These are phyloP conservation scores for Protonibea diacanthus DNA, from an alignment of 2,797 vertebrate species.

Conservation along the genomic window DNA sequence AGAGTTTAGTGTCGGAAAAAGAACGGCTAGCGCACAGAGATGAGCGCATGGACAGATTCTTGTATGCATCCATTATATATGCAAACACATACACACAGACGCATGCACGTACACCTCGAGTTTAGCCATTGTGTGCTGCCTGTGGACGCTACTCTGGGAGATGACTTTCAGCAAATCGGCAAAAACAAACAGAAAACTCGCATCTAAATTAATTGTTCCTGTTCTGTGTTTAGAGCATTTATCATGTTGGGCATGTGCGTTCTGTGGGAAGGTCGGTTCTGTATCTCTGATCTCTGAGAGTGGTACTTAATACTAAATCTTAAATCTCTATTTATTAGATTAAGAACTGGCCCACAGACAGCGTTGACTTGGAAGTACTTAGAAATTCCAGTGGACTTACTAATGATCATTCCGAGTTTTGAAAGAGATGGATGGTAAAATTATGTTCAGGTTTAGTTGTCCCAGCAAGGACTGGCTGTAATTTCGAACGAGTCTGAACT, in stretches of 20 bases:
- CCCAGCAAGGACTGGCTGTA: not conserved
- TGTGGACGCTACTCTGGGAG: conserved; percentile 3
- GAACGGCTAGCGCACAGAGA: conserved; percentile 41
- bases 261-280: conserved; percentile 10
- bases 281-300: not conserved
- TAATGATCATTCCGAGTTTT: no score
- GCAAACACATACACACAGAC: conserved; percentile 7
- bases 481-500: no score
- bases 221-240: conserved; percentile 7
- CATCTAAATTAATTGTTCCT: not conserved
- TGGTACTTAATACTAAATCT: not conserved
- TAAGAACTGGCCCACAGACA: not conserved
- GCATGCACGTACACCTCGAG: not conserved
- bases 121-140: conserved; percentile 8
- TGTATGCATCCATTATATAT: conserved; percentile 9
- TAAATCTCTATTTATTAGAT: not conserved
- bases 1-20: conserved; percentile 57
- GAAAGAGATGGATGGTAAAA: no score
- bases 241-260: conserved; percentile 10
- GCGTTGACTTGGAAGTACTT: not conserved
- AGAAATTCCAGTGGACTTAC: not conserved
- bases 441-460: no score
- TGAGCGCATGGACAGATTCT: conserved; percentile 26
- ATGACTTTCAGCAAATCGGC: not conserved
- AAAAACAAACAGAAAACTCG: not conserved